Evolutionary conservation across 2,797 vertebrate species (phyloP).

Genomic region (Notamacropus eugenii): DNA sequence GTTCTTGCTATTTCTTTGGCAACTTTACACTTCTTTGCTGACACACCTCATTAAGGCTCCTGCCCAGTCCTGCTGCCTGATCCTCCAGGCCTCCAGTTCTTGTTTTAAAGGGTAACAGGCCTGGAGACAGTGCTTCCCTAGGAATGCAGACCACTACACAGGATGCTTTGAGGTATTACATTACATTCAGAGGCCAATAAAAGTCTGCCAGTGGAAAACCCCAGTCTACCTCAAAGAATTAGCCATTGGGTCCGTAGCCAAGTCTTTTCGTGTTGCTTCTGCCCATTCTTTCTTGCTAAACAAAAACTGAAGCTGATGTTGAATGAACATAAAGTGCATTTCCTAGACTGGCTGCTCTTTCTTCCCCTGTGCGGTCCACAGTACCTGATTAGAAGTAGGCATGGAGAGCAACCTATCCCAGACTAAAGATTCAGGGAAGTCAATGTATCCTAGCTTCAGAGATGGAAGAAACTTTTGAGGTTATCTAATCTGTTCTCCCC

Average conservation of each 20-base stretch:
- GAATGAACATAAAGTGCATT: slow-evolving; percentile 39
- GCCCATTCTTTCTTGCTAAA: slow-evolving; percentile 60
- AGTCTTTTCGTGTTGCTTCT: slow-evolving; percentile 62
- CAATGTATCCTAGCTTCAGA: not conserved
- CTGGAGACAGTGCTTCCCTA: slow-evolving; percentile 47
- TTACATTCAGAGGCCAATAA: slow-evolving; percentile 66
- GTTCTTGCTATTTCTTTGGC: slow-evolving; percentile 60
- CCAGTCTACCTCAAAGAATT: slow-evolving; percentile 75
- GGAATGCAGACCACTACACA: slow-evolving; percentile 62
- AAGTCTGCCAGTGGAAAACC: slow-evolving; percentile 73
- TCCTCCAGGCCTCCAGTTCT: slow-evolving; percentile 54
- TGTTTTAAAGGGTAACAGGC: slow-evolving; percentile 45
- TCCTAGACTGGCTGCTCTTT: slow-evolving; percentile 60
- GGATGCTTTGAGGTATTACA: slow-evolving; percentile 69
- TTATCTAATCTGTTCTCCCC: not conserved
- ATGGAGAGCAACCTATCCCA: not conserved
- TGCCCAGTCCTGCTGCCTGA: slow-evolving; percentile 16
- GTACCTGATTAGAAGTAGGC: slow-evolving; percentile 49
- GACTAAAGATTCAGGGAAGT: not conserved
- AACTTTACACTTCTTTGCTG: slow-evolving; percentile 69
- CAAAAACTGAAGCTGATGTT: slow-evolving; percentile 48
- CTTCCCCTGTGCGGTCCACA: slow-evolving; percentile 20
- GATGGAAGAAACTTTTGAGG: not conserved
- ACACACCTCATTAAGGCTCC: slow-evolving; percentile 30
- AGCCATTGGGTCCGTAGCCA: slow-evolving; percentile 70